These are phyloP conservation scores for Epistrophe eligans DNA, from an alignment of 2,888 invertebrate species.

Conservation along the genomic window DNA sequence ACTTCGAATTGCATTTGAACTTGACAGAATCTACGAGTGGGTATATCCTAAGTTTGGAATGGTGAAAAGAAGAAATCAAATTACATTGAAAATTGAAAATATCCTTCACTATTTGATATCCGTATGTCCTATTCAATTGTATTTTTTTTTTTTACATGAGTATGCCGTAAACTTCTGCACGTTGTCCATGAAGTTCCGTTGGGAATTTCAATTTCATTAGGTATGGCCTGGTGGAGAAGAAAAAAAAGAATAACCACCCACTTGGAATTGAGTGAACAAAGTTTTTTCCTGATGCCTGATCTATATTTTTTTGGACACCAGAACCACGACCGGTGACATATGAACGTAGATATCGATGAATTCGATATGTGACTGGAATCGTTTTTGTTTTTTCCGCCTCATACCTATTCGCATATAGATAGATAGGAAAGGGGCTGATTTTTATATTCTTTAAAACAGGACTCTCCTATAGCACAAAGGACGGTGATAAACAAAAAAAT, in stretches of 20 bases:
- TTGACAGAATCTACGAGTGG: not conserved
- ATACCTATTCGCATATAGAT: not conserved
- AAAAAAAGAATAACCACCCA: slow-evolving; percentile 5
- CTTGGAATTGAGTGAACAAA: slow-evolving; percentile 35
- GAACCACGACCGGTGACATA: slow-evolving; percentile 20
- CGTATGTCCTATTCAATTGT: slow-evolving; percentile 68
- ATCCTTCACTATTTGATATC: slow-evolving; percentile 68
- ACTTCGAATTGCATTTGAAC: slow-evolving; percentile 56
- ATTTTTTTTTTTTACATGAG: slow-evolving; percentile 13
- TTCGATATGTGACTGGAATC: slow-evolving; percentile 66
- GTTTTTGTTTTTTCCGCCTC: not conserved
- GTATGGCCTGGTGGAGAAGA: slow-evolving; percentile 8
- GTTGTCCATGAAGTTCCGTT: slow-evolving; percentile 49
- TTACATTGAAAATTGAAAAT: slow-evolving; percentile 69
- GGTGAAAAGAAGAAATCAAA: slow-evolving; percentile 66
- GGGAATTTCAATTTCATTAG: slow-evolving; percentile 73
- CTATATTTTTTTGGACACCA: not conserved
- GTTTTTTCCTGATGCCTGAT: slow-evolving; percentile 7
- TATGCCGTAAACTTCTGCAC: slow-evolving; percentile 55
- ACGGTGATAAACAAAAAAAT: not conserved
- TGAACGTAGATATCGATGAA: slow-evolving; percentile 64
- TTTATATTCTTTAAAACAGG: not conserved
- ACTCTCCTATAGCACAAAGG: slow-evolving; percentile 3
- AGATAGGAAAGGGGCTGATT: not conserved
- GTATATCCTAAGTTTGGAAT: slow-evolving; percentile 9